Base-by-base conservation (phyloP, 2,113 vertebrate species). In the Nannobrachium achirus region DNA sequence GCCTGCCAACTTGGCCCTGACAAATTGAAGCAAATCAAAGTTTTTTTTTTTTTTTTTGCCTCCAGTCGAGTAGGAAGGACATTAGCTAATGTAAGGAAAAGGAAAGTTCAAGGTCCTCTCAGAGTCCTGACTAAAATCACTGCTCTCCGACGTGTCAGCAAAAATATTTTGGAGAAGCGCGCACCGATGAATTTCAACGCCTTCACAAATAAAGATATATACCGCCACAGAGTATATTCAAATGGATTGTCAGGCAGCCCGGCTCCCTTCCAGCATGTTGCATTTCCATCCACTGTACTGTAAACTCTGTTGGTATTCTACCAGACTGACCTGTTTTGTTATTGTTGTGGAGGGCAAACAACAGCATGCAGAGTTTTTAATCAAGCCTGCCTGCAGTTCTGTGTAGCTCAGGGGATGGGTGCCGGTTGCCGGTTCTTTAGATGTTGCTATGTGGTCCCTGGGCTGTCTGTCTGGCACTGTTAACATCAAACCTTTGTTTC, bases 1-100 rank as follows among this genome's bases (percentile, higher is more conserved):
- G 56, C 60, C 72, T 76, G 71, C 66, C 81, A 77, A 42, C 60
- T 61, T 41, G 33, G 57, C 49, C 25, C 74, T 78, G 76, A 82
- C 63, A 78, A 77, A 78, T 15, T 73, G 44, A 68, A 73, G 41
- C 10, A 41, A 58, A 58, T 49, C 52, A 58, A 77, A 79, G 62
- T 75, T 73, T 76, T 53, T 63, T 50, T 33, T 5, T 4, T 33
- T 33, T 75, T 73, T 76, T 53, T 63, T 50, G 45, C 46, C 48
- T 0, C 39, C 14, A 51, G 49, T 51, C 57, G 10, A 65, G 41
- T n/a, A 19, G 40, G 62, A 61, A 56, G 51, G 58, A 33, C 68
- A 56, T 33, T 48, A 71, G 50, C 8, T 45, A n/a, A 8, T 40
- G 15, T 4, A 10, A 48, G 45, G n/a, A 48, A 48, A 14, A 11